phyloP scores from a whole-genome alignment of 2,888 invertebrate genomes.

The Microchrysa polita region DNA sequence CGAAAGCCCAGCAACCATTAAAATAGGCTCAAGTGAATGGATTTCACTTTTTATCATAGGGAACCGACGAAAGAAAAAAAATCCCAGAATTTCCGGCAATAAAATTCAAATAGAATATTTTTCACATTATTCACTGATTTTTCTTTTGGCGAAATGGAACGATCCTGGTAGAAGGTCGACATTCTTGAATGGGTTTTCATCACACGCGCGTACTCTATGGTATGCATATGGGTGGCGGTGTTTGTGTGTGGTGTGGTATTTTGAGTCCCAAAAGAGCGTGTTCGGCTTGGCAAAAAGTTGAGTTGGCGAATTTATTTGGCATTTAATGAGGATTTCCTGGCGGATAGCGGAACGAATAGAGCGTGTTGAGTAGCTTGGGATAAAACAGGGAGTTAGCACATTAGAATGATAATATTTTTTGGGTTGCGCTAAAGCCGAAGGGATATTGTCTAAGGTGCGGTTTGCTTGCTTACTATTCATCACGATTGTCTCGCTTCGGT shows the following conservation, averaged over 20 bases:
- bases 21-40: conserved; percentile 24
- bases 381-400: conserved; percentile 19
- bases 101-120: conserved; percentile 40
- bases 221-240: background rate
- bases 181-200: conserved; percentile 25
- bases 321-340: conserved; percentile 41
- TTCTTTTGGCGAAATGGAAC: background rate
- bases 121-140: background rate
- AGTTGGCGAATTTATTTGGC: conserved; percentile 37
- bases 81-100: conserved; percentile 42
- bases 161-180: background rate
- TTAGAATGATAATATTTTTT: conserved; percentile 27
- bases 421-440: background rate
- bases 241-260: no score
- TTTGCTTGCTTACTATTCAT: background rate
- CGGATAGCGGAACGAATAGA: background rate
- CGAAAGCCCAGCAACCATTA: background rate
- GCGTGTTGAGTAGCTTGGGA: conserved; percentile 13
- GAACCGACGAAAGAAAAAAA: no score
- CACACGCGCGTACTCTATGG: background rate
- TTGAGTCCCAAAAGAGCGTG: no score
- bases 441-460: background rate
- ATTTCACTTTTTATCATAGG: conserved; percentile 34
- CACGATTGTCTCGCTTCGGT: background rate
- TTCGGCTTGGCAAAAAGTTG: background rate